Evolutionary conservation across 2,113 vertebrate species (phyloP).

Genomic region (Megaceryle torquata): DNA sequence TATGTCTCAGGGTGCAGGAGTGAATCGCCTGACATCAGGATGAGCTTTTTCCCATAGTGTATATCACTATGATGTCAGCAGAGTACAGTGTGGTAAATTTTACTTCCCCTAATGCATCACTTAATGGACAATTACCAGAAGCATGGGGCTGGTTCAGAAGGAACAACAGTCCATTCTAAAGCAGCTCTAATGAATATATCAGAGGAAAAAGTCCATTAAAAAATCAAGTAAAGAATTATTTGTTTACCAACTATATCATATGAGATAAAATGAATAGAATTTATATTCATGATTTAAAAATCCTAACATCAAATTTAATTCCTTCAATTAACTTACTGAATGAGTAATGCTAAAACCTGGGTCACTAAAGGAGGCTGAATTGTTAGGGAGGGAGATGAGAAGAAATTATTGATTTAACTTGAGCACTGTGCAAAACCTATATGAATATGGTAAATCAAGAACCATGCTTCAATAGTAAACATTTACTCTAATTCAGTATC

Average conservation of each 20-base stretch:
- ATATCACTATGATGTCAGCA: background rate
- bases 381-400: background rate
- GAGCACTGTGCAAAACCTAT: background rate
- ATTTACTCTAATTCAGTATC: background rate
- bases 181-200: background rate
- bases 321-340: background rate
- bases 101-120: background rate
- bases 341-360: background rate
- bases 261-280: background rate
- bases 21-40: background rate
- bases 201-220: background rate
- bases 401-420: background rate
- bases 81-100: background rate
- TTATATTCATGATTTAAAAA: background rate
- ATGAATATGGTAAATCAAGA: background rate
- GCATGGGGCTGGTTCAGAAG: background rate
- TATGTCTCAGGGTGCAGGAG: background rate
- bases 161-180: background rate
- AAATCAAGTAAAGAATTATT: background rate
- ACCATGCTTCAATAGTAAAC: background rate
- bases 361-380: background rate
- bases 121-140: background rate
- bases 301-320: background rate
- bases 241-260: background rate
- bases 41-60: background rate